phyloP scores from a whole-genome alignment of 2,113 vertebrate species.

The Morone chrysops region DNA sequence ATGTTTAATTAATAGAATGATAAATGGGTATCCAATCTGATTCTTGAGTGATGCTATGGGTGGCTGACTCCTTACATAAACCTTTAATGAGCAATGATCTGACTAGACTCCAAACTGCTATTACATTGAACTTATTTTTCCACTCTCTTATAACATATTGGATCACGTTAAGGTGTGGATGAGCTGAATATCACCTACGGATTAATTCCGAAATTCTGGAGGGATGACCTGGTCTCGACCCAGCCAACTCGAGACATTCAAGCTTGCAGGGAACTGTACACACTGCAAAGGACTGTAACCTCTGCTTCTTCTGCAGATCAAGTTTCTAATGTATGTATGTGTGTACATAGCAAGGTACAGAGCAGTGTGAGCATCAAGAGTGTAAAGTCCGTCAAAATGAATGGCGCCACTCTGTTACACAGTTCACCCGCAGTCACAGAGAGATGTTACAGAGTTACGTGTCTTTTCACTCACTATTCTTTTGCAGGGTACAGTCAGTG shows the following conservation, averaged over 20 bases:
- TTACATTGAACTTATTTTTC: too few relatives aligned
- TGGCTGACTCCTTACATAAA: background rate
- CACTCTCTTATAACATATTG: too few relatives aligned
- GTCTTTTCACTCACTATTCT: background rate
- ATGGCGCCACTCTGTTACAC: background rate
- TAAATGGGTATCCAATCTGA: background rate
- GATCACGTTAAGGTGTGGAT: background rate
- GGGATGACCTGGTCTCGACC: conserved; percentile 30
- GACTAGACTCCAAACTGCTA: background rate
- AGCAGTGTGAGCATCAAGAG: background rate
- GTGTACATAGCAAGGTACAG: background rate
- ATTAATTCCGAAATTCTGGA: conserved; percentile 32
- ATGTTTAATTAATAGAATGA: background rate
- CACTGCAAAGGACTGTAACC: background rate
- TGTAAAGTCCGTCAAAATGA: background rate
- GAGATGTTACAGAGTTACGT: background rate
- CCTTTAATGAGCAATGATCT: background rate
- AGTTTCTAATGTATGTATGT: background rate
- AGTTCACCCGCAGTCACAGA: background rate
- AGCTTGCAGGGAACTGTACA: conserved; percentile 10
- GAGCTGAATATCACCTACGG: conserved; percentile 40
- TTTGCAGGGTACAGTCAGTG: background rate
- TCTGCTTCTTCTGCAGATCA: background rate
- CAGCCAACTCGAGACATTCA: conserved; percentile 21
- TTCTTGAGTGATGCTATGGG: too few relatives aligned